A percentile compares a stretch with the other conserved stretches of the same genome.
phyloP scores from a whole-genome alignment of 2,888 invertebrate genomes.

The Dryobota labecula region DNA sequence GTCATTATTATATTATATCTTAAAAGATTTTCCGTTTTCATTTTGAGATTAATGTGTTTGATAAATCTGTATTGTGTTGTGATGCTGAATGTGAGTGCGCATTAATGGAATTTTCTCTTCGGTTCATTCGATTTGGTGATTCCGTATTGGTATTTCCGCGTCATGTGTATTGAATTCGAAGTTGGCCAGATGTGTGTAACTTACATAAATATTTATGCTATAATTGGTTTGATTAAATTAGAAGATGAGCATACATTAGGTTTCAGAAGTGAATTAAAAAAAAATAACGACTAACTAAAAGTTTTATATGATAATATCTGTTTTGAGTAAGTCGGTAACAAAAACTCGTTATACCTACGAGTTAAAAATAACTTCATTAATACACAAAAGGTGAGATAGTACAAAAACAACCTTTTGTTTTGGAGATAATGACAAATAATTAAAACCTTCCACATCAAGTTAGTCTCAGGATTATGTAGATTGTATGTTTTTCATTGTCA shows the following conservation, averaged over 20 bases:
- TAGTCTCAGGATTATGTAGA: no score
- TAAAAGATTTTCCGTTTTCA: slow-evolving; percentile 30
- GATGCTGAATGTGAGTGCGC: not conserved
- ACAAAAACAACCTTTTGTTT: no score
- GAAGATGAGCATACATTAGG: not conserved
- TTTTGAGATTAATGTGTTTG: slow-evolving; percentile 46
- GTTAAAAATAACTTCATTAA: not conserved
- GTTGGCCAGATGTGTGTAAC: not conserved
- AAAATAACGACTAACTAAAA: no score
- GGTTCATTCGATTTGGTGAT: slow-evolving; percentile 49
- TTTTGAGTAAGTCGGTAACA: not conserved
- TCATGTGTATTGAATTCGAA: slow-evolving; percentile 27
- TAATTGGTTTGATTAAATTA: not conserved
- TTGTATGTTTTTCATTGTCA: no score
- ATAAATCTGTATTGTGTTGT: slow-evolving; percentile 45
- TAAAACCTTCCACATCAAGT: no score
- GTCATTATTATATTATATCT: no score
- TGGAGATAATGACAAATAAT: no score
- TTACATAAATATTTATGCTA: no score
- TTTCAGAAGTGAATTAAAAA: no score
- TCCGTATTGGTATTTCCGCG: slow-evolving; percentile 29
- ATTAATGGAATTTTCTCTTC: slow-evolving; percentile 39
- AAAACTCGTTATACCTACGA: not conserved
- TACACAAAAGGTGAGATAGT: not conserved
- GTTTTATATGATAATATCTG: not conserved